These are phyloP conservation scores for Lasius fuliginosus DNA, from an alignment of 2,888 invertebrate genomes.

Conservation along the genomic window DNA sequence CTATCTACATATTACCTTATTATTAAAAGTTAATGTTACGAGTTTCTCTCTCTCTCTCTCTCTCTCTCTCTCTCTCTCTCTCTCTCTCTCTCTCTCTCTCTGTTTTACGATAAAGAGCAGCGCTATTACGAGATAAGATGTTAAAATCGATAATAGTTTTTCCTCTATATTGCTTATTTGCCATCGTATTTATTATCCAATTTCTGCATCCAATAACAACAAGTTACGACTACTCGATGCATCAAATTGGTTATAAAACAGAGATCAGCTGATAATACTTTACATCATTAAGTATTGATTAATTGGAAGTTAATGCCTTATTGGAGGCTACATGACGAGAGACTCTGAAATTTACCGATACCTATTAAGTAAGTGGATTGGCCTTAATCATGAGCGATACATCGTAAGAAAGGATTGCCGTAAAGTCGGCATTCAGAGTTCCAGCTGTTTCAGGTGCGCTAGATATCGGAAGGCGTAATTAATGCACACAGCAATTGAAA, in stretches of 20 bases:
- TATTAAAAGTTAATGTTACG: conserved; percentile 2
- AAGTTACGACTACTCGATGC: not conserved
- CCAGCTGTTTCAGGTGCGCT: conserved; percentile 17
- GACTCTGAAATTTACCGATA: not conserved
- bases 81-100: not conserved
- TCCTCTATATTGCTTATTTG: not conserved
- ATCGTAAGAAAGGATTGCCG: conserved; percentile 20
- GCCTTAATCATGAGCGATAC: conserved; percentile 15
- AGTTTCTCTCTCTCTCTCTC: not conserved
- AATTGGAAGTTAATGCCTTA: conserved; percentile 24
- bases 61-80: no score
- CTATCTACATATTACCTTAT: not conserved
- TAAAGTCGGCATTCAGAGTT: conserved; percentile 13
- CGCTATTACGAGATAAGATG: not conserved
- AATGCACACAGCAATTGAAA: not conserved
- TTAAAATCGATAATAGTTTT: not conserved
- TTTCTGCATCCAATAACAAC: not conserved
- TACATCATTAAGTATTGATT: conserved; percentile 12
- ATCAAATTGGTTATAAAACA: not conserved
- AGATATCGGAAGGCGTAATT: conserved; percentile 14
- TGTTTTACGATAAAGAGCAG: not conserved
- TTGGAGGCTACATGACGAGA: conserved; percentile 1
- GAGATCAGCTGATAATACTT: not conserved
- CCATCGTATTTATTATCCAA: not conserved
- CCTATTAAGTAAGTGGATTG: not conserved